Percentiles rank a stretch among this genome's conserved stretches.
Conservation (phyloP, 1,140 invertebrate genomes). For the Harlomillsia oculata region DNA sequence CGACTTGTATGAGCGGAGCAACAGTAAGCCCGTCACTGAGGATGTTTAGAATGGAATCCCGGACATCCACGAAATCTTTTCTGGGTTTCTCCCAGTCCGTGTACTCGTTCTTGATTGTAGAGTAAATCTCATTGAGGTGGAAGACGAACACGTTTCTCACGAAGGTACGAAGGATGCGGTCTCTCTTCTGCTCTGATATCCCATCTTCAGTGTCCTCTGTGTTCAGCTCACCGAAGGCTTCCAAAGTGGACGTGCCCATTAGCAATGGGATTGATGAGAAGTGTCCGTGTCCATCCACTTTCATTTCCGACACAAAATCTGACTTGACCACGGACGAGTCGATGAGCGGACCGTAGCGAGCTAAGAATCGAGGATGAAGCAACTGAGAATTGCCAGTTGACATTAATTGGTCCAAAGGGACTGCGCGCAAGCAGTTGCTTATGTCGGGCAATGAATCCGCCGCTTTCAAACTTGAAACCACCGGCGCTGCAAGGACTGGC, state of each 20-base stretch:
- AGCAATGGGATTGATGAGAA: constrained; percentile 29
- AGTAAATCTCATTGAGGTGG: constrained; percentile 82
- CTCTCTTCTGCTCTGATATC: constrained; percentile 70
- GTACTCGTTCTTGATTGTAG: constrained; percentile 82
- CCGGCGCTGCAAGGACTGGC: too few relatives aligned
- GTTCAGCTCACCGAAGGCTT: constrained; percentile 67
- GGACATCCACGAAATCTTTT: constrained; percentile 46
- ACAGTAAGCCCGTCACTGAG: constrained; percentile 78
- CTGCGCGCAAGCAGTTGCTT: constrained; percentile 68
- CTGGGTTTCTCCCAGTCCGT: constrained; percentile 79
- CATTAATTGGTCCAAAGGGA: constrained; percentile 59
- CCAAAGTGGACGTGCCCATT: constrained; percentile 44
- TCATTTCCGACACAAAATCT: constrained; percentile 42
- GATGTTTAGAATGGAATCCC: constrained; percentile 62
- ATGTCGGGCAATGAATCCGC: constrained; percentile 47
- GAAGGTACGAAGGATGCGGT: constrained; percentile 74
- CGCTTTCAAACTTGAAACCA: too few relatives aligned
- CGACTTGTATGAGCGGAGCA: constrained; percentile 67
- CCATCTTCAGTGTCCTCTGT: constrained; percentile 61
- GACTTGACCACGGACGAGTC: constrained; percentile 54
- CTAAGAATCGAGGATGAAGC: constrained; percentile 67
- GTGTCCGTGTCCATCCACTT: constrained; percentile 24
- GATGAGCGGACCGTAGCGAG: constrained; percentile 78
- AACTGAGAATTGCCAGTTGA: constrained; percentile 50
- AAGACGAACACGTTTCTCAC: constrained; percentile 79